Evolutionary conservation across 2,113 vertebrate genomes (phyloP).

Genomic region (Plotosus lineatus): DNA sequence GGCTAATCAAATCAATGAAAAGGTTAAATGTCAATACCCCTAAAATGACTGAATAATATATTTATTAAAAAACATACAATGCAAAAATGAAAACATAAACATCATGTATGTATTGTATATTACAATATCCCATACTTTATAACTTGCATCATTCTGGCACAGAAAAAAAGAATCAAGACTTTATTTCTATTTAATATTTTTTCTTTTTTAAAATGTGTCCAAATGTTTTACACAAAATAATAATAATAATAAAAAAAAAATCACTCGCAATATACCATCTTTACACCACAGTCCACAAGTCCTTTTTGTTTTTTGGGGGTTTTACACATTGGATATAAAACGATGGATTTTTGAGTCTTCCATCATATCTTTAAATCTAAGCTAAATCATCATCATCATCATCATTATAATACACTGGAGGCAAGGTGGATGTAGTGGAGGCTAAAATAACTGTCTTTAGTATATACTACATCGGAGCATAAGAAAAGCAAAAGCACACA

Average conservation of each 20-base stretch:
- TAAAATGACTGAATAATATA: not conserved
- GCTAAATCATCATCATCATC: too few relatives aligned
- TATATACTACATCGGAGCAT: too few relatives aligned
- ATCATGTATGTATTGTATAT: not conserved
- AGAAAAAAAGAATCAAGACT: conserved; percentile 43
- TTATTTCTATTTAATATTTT: conserved; percentile 38
- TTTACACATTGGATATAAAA: not conserved
- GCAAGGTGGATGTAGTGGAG: too few relatives aligned
- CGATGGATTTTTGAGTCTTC: not conserved
- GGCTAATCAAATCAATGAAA: not conserved
- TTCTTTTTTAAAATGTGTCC: conserved; percentile 31
- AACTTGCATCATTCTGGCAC: conserved; percentile 61
- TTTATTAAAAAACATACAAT: not conserved
- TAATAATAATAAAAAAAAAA: not conserved
- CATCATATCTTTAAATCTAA: not conserved
- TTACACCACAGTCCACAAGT: not conserved
- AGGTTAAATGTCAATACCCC: not conserved
- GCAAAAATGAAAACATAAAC: conserved; percentile 33
- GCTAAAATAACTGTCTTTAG: too few relatives aligned
- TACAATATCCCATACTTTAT: conserved; percentile 18
- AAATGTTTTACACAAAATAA: not conserved
- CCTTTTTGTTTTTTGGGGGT: not conserved
- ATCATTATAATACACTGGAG: too few relatives aligned
- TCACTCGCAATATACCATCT: not conserved
- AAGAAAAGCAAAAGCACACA: too few relatives aligned